Conservation (phyloP, 2,797 vertebrate species). For the Acestrorhynchus altus region DNA sequence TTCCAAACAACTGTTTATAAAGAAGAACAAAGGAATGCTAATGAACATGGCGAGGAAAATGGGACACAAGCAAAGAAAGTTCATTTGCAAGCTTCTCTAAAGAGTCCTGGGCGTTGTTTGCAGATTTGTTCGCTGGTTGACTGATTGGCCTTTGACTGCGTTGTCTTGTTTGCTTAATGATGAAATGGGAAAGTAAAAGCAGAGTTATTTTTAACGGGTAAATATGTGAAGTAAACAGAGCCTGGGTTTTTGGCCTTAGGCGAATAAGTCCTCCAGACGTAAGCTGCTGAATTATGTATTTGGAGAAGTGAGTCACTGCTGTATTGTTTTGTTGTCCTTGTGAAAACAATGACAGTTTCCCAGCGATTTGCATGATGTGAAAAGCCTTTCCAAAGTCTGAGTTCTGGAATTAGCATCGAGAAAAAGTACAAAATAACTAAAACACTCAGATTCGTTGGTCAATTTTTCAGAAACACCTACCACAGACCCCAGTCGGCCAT, state of each 20-base stretch:
- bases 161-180: background rate
- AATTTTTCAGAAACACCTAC: no score
- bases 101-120: background rate
- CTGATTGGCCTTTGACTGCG: background rate
- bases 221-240: background rate
- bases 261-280: background rate
- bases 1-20: background rate
- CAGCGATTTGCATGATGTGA: slow-evolving; percentile 1
- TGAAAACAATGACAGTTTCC: background rate
- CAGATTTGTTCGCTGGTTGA: background rate
- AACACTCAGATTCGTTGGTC: no score
- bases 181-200: background rate
- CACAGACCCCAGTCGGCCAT: no score
- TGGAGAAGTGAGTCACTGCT: background rate
- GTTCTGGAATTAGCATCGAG: background rate
- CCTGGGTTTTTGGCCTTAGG: background rate
- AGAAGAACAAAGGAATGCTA: background rate
- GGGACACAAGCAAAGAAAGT: background rate
- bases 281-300: slow-evolving; percentile 28
- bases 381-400: background rate
- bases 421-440: no score
- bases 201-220: background rate
- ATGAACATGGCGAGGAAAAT: background rate
- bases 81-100: background rate
- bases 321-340: slow-evolving; percentile 5